Conservation (phyloP, 2,113 vertebrate species). For the Varanus salvator region DNA sequence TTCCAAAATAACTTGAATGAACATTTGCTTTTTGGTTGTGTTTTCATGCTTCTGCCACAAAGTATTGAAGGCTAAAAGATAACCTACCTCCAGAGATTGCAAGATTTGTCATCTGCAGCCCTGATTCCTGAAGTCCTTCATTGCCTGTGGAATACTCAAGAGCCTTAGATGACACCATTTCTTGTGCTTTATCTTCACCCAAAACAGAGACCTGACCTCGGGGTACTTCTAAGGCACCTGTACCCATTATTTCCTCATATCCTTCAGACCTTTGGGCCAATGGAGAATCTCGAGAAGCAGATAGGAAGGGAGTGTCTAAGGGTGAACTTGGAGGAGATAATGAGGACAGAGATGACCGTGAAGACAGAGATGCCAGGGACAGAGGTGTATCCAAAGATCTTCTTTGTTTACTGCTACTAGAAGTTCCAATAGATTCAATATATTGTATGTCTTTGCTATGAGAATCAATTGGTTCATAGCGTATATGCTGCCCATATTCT, state of each 20-base stretch:
- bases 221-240: constrained; percentile 86
- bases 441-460: constrained; percentile 79
- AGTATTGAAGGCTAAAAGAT: background rate
- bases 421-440: constrained; percentile 72
- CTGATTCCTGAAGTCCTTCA: constrained; percentile 83
- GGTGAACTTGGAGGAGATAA: constrained; percentile 95
- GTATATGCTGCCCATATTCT: constrained; percentile 83
- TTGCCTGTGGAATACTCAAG: constrained; percentile 75
- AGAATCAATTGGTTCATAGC: constrained; percentile 87
- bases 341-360: constrained; percentile 94
- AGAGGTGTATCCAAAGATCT: constrained; percentile 92
- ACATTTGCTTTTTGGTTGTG: background rate
- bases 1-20: background rate
- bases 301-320: constrained; percentile 93
- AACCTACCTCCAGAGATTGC: constrained; percentile 82
- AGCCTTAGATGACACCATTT: constrained; percentile 49
- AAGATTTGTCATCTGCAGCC: constrained; percentile 72
- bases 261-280: constrained; percentile 90
- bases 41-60: background rate
- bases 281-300: constrained; percentile 88
- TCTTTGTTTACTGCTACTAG: constrained; percentile 80
- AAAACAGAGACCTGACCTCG: constrained; percentile 75
- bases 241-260: constrained; percentile 89
- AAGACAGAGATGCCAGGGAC: constrained; percentile 93
- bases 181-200: constrained; percentile 76